These are phyloP conservation scores for Centropus bengalensis DNA, from an alignment of 2,113 vertebrate species.

Conservation along the genomic window DNA sequence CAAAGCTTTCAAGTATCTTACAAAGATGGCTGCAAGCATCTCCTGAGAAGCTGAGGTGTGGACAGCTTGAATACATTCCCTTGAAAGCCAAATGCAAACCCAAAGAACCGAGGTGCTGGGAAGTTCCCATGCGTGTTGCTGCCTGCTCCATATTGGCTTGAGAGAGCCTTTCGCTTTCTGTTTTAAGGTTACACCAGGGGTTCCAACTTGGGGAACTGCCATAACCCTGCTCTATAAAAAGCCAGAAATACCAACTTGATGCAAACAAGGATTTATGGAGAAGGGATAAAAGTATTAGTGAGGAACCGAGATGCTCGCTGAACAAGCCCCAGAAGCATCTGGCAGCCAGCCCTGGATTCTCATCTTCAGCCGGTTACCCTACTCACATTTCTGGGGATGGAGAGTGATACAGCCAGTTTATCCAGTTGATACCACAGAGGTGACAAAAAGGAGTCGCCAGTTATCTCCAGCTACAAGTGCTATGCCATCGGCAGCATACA, in stretches of 20 bases:
- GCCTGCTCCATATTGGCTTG: rapidly evolving
- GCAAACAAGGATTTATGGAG: conserved; percentile 41
- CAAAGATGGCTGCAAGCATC: background rate
- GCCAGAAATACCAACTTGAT: background rate
- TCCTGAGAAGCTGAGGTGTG: background rate
- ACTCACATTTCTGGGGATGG: conserved; percentile 16
- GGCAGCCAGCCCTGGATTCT: conserved; percentile 26
- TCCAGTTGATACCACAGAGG: conserved; percentile 25
- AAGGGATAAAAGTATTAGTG: conserved; percentile 47
- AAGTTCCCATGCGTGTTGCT: rapidly evolving
- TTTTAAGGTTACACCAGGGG: conserved; percentile 1
- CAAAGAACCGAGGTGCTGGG: background rate
- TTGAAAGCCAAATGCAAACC: background rate
- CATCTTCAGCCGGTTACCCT: conserved; percentile 45
- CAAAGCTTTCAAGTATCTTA: background rate
- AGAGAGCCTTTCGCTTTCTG: conserved; percentile 48
- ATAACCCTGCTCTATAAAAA: conserved; percentile 8
- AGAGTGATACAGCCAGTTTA: conserved; percentile 54
- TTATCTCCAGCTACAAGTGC: conserved; percentile 25
- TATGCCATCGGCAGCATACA: conserved; percentile 11
- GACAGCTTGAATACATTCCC: background rate
- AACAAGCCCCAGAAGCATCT: conserved; percentile 25
- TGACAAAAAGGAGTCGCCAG: conserved; percentile 57
- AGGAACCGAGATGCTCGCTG: background rate
- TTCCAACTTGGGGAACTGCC: conserved; percentile 8